Percentiles rank a stretch among this genome's conserved stretches.
Conservation (phyloP, 2,888 invertebrate genomes). For the Adineta ricciae region DNA sequence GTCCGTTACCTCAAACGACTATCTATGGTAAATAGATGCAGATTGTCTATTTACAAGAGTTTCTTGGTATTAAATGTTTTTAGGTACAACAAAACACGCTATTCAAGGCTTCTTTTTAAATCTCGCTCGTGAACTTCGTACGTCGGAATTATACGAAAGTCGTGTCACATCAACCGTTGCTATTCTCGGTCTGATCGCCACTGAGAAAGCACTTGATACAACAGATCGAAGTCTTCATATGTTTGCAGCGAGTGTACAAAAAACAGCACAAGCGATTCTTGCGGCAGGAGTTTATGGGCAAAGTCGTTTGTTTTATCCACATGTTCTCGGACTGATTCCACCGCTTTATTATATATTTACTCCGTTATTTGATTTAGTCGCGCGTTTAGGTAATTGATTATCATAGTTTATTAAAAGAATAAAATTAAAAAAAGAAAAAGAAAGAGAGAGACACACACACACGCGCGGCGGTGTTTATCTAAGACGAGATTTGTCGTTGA, state of each 20-base stretch:
- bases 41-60: no score
- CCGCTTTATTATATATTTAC: not conserved
- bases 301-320: not conserved
- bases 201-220: not conserved
- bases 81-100: not conserved
- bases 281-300: not conserved
- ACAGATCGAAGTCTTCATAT: not conserved
- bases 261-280: conserved; percentile 13
- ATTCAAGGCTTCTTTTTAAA: not conserved
- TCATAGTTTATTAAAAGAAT: not conserved
- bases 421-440: not conserved
- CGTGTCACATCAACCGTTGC: not conserved
- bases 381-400: not conserved
- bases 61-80: no score
- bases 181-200: not conserved
- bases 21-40: not conserved
- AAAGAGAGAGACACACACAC: no score
- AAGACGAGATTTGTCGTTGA: not conserved
- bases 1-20: not conserved
- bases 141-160: not conserved
- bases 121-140: not conserved
- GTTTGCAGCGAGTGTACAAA: not conserved
- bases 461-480: not conserved
- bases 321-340: not conserved
- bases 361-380: not conserved